Percentiles rank a stretch among this genome's conserved stretches.
phyloP scores from a whole-genome alignment of 2,797 vertebrate species.

The Channallabes apus region DNA sequence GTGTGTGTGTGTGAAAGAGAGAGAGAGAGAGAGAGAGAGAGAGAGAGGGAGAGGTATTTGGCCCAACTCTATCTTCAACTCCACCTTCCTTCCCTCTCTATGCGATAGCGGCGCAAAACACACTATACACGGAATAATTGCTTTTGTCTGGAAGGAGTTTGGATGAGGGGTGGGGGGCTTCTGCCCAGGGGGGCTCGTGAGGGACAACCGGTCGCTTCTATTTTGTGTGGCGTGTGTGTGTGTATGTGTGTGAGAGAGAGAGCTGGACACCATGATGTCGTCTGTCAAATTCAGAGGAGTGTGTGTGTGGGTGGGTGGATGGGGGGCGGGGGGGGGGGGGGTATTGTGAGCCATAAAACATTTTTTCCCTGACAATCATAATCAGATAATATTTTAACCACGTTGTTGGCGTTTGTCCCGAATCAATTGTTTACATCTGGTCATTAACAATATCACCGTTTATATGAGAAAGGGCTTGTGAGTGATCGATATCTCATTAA shows the following conservation, averaged over 20 bases:
- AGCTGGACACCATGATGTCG: no score
- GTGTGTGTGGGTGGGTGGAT: neutral
- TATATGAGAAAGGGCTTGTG: slow-evolving; percentile 59
- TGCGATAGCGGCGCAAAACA: slow-evolving; percentile 60
- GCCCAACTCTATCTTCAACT: slow-evolving; percentile 65
- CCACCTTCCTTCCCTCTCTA: slow-evolving; percentile 55
- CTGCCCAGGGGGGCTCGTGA: slow-evolving; percentile 71
- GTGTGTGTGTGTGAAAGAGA: no score
- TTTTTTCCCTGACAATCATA: neutral
- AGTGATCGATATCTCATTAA: slow-evolving; percentile 80
- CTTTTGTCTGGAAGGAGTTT: slow-evolving; percentile 95
- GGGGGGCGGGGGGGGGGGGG: neutral
- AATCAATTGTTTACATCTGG: slow-evolving; percentile 23
- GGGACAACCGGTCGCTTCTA: slow-evolving; percentile 77
- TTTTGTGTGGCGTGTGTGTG: no score
- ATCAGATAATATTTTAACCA: slow-evolving; percentile 28
- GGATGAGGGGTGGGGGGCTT: slow-evolving; percentile 65
- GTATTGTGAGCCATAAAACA: neutral
- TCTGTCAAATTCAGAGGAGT: no score
- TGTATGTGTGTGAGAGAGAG: no score
- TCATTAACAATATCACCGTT: slow-evolving; percentile 2
- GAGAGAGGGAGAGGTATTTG: slow-evolving; percentile 33
- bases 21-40: no score
- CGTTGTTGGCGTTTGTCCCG: slow-evolving; percentile 1
- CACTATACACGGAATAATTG: slow-evolving; percentile 92